These are phyloP conservation scores for Dioctria rufipes DNA, from an alignment of 2,888 invertebrate genomes.

Conservation along the genomic window DNA sequence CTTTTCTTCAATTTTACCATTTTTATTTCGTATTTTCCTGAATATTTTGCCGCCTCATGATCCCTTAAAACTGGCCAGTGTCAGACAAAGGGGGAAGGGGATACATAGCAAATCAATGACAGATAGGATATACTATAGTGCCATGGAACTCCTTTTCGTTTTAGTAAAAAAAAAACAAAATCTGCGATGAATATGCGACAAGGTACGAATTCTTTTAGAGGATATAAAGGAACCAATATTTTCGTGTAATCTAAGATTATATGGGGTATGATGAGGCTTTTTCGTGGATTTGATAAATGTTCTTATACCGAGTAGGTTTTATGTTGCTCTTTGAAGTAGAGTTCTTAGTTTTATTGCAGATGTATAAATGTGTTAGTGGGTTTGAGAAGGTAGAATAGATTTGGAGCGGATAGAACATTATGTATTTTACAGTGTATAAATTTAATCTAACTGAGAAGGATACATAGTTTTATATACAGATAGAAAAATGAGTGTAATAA, in stretches of 20 bases:
- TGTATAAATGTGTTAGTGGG: neutral
- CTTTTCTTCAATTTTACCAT: neutral
- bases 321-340: no score
- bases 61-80: no score
- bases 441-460: no score
- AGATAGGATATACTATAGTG: constrained; percentile 27
- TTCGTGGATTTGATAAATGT: constrained; percentile 4
- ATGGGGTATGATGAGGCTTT: constrained; percentile 25
- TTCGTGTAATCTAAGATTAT: constrained; percentile 22
- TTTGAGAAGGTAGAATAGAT: neutral
- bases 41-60: no score
- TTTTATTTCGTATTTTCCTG: no score
- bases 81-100: neutral
- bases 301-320: no score
- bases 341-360: neutral
- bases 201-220: constrained; percentile 13
- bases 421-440: no score
- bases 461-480: no score
- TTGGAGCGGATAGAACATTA: no score
- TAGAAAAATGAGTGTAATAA: no score
- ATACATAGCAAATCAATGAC: constrained; percentile 14
- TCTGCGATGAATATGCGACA: constrained; percentile 29
- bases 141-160: constrained; percentile 10
- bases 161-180: neutral
- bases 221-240: constrained; percentile 15